Base-by-base conservation (phyloP, 2,888 invertebrate genomes). In the Dichetophora obliterata region DNA sequence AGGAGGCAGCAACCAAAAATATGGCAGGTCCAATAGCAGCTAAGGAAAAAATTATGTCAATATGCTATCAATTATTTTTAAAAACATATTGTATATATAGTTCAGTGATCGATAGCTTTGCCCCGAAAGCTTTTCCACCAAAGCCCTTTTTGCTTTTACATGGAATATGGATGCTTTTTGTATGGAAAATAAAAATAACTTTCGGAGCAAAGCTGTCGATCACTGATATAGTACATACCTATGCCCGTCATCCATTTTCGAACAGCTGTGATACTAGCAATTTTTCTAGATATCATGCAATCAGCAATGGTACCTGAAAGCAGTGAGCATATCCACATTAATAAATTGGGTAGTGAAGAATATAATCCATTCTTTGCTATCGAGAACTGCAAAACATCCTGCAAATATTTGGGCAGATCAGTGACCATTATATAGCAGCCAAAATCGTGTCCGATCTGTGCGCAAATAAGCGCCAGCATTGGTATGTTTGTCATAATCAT, bases 391-490 rank as follows among this genome's bases (percentile, higher is more conserved):
- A 93, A 84, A 0, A 92, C 90, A 80, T 91, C 91, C 61, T 89
- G 89, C 90, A 92, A 91, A 83, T 92, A 92, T 82, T 91, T 91
- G 3, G 93, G 92, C 27, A 93, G 87, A 83, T 92, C 91, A 0
- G 91, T 91, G 2, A 92, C 90, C 90, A 93, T 91, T 0, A 92
- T 91, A 83, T 90, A 92, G 82, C 92, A 91, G 4, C 92, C 92
- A 91, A 92, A 93, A 82, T 92, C 92, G 83, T 92, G 92, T 0
- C 91, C 91, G 11, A 91, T 85, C 90, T 94, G 94, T 80, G 93
- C 93, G 54, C 91, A 91, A 11, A 94, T 91, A 0, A 94, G 84
- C 0, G 94, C 93, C 91, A 92, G 92, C 31, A 95, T 87, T 0
- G 94, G 93, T 0, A 91, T 90, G 0, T 92, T 94, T 54, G 90